Evolutionary conservation across 2,888 invertebrate genomes (phyloP), one percentile per base, ranked within the genome.

Genomic region (Sphaeridia pumilis): DNA sequence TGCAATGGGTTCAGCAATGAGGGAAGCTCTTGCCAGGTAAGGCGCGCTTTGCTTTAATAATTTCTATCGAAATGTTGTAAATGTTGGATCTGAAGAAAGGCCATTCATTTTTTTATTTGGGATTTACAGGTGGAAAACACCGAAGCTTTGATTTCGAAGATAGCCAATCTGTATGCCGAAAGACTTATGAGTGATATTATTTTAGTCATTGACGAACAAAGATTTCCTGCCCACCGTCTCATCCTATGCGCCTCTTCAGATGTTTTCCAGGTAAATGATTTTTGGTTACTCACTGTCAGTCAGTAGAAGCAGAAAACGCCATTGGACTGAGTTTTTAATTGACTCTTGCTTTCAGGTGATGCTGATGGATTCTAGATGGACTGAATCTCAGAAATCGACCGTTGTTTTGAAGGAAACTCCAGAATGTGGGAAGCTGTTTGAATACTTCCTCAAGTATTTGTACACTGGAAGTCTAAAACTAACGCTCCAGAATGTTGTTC

Each of bases 311-410:
- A n/a, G n/a, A n/a, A n/a, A n/a, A n/a, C n/a, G n/a, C n/a, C n/a
- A n/a, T n/a, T n/a, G n/a, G n/a, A n/a, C n/a, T n/a, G n/a, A n/a
- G n/a, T n/a, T n/a, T n/a, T n/a, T n/a, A n/a, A n/a, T n/a, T n/a
- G n/a, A n/a, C n/a, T n/a, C n/a, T n/a, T n/a, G n/a, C n/a, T n/a
- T 69, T n/a, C 60, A 85, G 83, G 84, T 85, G n/a, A 94, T 94
- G 94, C 72, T 94, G 41, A 90, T 89, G 84, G 88, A 85, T 68
- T 83, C 89, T 0, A 84, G 87, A 68, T 94, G 93, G 93, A 83
- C 80, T 48, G 94, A 94, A 70, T 87, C 88, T 69, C 78, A 84
- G 52, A 86, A 88, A 70, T 84, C 82, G 63, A 77, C 81, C 41
- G 84, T 94, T 45, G 82, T 84, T 46, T 74, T 94, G 14, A 83